Percentiles rank a stretch among this genome's conserved stretches.
These are phyloP conservation scores for Antennarius maculatus DNA, from an alignment of 2,797 vertebrate genomes.

Conservation along the genomic window DNA sequence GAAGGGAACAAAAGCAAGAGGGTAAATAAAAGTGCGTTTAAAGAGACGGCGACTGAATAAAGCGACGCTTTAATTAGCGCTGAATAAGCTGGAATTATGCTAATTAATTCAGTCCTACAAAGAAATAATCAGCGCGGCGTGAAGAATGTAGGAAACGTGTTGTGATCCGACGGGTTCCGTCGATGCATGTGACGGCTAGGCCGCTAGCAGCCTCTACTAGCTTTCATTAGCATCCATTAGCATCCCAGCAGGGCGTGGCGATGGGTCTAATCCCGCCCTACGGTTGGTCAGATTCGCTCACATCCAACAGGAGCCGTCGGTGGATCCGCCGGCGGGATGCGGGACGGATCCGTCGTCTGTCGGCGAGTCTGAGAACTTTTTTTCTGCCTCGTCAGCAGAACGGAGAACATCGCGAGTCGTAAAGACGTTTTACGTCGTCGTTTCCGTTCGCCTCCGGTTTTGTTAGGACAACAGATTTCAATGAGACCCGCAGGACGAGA, in stretches of 20 bases:
- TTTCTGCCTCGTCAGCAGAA: too few relatives aligned
- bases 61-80: slow-evolving; percentile 65
- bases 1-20: slow-evolving; percentile 54
- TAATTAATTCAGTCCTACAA: slow-evolving; percentile 68
- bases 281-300: too few relatives aligned
- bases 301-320: too few relatives aligned
- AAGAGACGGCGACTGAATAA: slow-evolving; percentile 57
- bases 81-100: slow-evolving; percentile 62
- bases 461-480: too few relatives aligned
- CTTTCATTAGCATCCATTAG: slow-evolving; percentile 54
- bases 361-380: too few relatives aligned
- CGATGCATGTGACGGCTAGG: slow-evolving; percentile 50
- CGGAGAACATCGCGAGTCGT: too few relatives aligned
- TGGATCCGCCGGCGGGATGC: too few relatives aligned
- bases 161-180: slow-evolving; percentile 61
- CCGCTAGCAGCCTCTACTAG: slow-evolving; percentile 3
- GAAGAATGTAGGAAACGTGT: slow-evolving; percentile 58
- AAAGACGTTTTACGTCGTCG: too few relatives aligned
- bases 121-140: slow-evolving; percentile 67
- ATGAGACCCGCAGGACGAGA: too few relatives aligned
- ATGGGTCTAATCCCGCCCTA: too few relatives aligned
- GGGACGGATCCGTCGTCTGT: too few relatives aligned
- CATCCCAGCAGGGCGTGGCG: slow-evolving; percentile 30
- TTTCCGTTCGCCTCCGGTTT: too few relatives aligned
- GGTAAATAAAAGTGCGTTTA: slow-evolving; percentile 42